Evolutionary conservation across 1,140 invertebrate genomes (phyloP).

Genomic region (Amyelois transitella): DNA sequence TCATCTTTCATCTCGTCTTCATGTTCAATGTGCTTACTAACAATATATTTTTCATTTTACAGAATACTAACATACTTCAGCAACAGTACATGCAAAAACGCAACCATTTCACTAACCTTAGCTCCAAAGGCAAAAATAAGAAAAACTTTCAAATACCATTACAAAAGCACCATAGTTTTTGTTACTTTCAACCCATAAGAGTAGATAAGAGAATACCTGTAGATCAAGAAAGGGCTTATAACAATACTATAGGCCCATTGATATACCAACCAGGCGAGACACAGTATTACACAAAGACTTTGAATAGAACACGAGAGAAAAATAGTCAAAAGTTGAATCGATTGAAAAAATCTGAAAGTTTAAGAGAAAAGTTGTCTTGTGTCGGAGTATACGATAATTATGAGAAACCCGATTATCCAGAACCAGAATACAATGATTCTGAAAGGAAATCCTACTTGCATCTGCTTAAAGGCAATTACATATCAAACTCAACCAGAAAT

Average conservation of each 20-base stretch:
- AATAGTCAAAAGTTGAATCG: constrained; percentile 60
- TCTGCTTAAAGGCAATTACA: constrained; percentile 64
- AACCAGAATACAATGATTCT: constrained; percentile 68
- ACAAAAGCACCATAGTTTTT: constrained; percentile 81
- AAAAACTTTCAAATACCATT: constrained; percentile 78
- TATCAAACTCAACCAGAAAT: constrained; percentile 65
- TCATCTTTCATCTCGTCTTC: constrained; percentile 25
- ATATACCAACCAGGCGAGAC: constrained; percentile 60
- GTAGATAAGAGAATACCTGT: constrained; percentile 62
- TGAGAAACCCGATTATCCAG: constrained; percentile 65
- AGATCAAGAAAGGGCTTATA: constrained; percentile 58
- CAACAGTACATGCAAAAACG: constrained; percentile 73
- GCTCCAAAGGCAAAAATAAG: constrained; percentile 70
- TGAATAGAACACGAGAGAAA: constrained; percentile 66
- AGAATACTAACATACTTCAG: constrained; percentile 74
- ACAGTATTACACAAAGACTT: constrained; percentile 69
- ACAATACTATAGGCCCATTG: constrained; percentile 69
- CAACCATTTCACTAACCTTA: constrained; percentile 65
- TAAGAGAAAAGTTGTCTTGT: constrained; percentile 69
- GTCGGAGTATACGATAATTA: constrained; percentile 67
- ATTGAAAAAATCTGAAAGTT: constrained; percentile 69
- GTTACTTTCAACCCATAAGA: constrained; percentile 78
- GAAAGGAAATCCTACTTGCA: constrained; percentile 71
- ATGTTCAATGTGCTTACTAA: constrained; percentile 36
- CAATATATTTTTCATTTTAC: constrained; percentile 53